These are phyloP conservation scores for Pachypsylla venusta DNA, from an alignment of 1,140 invertebrate species.

Conservation along the genomic window DNA sequence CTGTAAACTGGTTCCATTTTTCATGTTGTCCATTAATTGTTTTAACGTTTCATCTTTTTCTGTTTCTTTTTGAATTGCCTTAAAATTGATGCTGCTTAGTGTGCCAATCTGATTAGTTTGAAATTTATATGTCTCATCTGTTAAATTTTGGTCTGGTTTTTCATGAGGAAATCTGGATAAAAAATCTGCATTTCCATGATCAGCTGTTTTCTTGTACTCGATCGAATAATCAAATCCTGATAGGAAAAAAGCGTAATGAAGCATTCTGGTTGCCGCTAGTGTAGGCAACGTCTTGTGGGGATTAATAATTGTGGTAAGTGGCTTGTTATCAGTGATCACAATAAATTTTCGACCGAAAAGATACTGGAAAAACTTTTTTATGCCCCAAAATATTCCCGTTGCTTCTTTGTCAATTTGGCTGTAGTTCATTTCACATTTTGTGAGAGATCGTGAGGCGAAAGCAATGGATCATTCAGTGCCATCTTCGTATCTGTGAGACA, in stretches of 20 bases:
- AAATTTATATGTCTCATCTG: conserved; percentile 10
- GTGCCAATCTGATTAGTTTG: conserved; percentile 12
- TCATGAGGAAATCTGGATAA: conserved; percentile 23
- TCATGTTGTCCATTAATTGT: background rate
- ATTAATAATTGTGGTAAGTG: too few species aligned
- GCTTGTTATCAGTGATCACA: conserved; percentile 34
- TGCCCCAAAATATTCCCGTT: conserved; percentile 28
- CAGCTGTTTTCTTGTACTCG: conserved; percentile 22
- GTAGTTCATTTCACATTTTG: conserved; percentile 28
- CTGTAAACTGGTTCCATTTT: background rate
- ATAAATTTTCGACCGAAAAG: conserved; percentile 32
- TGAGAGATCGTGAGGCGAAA: conserved; percentile 32
- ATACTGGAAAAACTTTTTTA: conserved; percentile 33
- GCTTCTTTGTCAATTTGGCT: conserved; percentile 35
- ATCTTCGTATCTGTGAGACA: conserved; percentile 32
- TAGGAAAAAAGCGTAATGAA: conserved; percentile 29
- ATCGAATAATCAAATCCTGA: conserved; percentile 29
- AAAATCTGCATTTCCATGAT: conserved; percentile 26
- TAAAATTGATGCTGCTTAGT: background rate
- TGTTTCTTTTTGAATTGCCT: conserved; percentile 6
- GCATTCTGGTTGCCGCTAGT: too few species aligned
- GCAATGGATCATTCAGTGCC: conserved; percentile 31
- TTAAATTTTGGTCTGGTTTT: background rate
- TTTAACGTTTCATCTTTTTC: conserved; percentile 10
- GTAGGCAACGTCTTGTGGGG: too few species aligned